Conservation (phyloP, 1,140 invertebrate genomes). For the Gonatopus flavifemur region DNA sequence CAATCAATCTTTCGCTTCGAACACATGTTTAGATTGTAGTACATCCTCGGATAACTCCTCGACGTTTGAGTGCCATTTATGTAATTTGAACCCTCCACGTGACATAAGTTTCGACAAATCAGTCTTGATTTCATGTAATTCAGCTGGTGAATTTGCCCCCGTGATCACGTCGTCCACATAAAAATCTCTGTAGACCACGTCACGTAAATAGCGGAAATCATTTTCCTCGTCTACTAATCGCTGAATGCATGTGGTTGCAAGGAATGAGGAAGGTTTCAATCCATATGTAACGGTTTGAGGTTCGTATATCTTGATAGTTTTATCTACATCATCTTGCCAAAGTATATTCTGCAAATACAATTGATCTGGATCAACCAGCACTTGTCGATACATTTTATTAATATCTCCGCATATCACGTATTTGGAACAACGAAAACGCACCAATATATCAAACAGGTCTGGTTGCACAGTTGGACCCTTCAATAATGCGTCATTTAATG, state of each 20-base stretch:
- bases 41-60: neutral
- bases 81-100: slow-evolving; percentile 3
- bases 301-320: slow-evolving; percentile 9
- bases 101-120: neutral
- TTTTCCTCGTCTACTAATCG: slow-evolving; percentile 17
- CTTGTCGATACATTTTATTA: neutral
- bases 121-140: neutral
- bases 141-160: slow-evolving; percentile 2
- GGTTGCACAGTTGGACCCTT: neutral
- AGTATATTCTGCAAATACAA: slow-evolving; percentile 37
- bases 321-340: slow-evolving; percentile 31
- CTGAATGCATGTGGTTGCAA: slow-evolving; percentile 25
- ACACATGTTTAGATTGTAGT: neutral
- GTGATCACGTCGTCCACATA: slow-evolving; percentile 42
- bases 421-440: neutral
- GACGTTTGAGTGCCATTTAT: slow-evolving; percentile 13
- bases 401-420: neutral
- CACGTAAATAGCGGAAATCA: slow-evolving; percentile 17
- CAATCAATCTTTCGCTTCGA: neutral
- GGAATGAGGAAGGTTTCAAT: no score
- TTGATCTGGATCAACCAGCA: slow-evolving; percentile 23
- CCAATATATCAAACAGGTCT: neutral
- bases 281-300: slow-evolving; percentile 32
- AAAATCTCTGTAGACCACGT: slow-evolving; percentile 24
- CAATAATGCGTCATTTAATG: neutral